Percentiles rank a stretch among this genome's conserved stretches.
These are phyloP conservation scores for Ophioderma brevispina DNA, from an alignment of 35 echinoderm and acorn worm species.

Conservation along the genomic window DNA sequence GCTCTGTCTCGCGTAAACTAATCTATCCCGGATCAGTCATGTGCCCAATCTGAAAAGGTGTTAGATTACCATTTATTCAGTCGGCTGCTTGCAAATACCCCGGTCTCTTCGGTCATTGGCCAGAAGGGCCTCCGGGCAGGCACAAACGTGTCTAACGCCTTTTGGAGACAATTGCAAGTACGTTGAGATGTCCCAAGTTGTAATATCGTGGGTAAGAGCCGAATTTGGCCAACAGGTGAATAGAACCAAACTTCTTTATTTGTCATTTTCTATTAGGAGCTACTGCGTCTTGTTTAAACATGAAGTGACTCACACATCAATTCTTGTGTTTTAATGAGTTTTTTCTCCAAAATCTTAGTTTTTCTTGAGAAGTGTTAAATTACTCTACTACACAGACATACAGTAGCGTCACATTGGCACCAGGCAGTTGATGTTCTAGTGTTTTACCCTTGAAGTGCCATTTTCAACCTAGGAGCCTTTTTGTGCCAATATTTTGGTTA, in stretches of 20 bases:
- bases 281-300: not conserved
- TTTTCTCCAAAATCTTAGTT: no score
- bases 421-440: no score
- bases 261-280: not conserved
- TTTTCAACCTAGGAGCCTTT: no score
- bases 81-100: not conserved
- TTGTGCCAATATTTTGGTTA: no score
- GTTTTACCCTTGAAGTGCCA: no score
- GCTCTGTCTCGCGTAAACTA: not conserved
- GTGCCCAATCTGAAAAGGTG: not conserved
- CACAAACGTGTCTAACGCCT: conserved; percentile 1
- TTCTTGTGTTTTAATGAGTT: not conserved
- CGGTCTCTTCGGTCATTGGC: not conserved
- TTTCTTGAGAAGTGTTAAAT: no score
- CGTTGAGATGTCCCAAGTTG: not conserved
- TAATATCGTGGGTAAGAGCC: not conserved
- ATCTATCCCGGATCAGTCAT: not conserved
- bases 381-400: no score
- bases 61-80: not conserved
- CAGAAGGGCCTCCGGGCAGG: not conserved
- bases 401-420: no score
- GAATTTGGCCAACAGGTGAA: not conserved
- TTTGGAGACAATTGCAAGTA: not conserved
- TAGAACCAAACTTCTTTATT: not conserved
- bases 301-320: not conserved